These are phyloP conservation scores for Sardina pilchardus DNA, from an alignment of 2,113 vertebrate genomes.

Conservation along the genomic window DNA sequence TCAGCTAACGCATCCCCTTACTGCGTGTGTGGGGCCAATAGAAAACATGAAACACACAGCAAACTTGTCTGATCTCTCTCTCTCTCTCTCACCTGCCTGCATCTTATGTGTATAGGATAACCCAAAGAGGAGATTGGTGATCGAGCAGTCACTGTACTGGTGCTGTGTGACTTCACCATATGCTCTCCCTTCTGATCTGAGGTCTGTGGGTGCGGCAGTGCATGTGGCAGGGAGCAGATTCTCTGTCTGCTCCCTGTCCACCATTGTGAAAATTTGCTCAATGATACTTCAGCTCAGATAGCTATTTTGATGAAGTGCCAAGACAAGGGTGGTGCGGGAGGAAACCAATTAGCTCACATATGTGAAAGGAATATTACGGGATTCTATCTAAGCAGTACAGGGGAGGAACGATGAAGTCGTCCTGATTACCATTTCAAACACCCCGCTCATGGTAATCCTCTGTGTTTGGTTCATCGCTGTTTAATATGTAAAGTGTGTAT, in stretches of 20 bases:
- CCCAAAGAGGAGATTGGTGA: not conserved
- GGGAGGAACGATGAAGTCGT: not conserved
- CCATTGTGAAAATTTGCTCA: not conserved
- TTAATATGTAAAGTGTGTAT: conserved; percentile 6
- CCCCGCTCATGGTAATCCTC: not conserved
- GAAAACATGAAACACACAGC: not conserved
- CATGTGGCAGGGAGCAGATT: not conserved
- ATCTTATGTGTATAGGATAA: not conserved
- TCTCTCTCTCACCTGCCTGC: too few species aligned
- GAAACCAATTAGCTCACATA: conserved; percentile 1
- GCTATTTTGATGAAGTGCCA: conserved; percentile 8
- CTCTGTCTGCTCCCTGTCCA: not conserved
- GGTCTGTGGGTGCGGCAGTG: not conserved
- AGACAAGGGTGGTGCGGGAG: not conserved
- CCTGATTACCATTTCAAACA: conserved; percentile 14
- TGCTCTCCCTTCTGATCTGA: not conserved
- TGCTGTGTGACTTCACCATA: not conserved
- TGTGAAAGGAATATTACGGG: not conserved
- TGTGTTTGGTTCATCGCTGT: not conserved
- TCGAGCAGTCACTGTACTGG: not conserved
- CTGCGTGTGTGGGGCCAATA: not conserved
- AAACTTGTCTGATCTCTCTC: too few species aligned
- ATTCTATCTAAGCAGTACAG: not conserved
- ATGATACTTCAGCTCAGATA: not conserved
- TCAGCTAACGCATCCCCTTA: not conserved